These are phyloP conservation scores for Bembecia ichneumoniformis DNA, from an alignment of 2,888 invertebrate species.

Conservation along the genomic window DNA sequence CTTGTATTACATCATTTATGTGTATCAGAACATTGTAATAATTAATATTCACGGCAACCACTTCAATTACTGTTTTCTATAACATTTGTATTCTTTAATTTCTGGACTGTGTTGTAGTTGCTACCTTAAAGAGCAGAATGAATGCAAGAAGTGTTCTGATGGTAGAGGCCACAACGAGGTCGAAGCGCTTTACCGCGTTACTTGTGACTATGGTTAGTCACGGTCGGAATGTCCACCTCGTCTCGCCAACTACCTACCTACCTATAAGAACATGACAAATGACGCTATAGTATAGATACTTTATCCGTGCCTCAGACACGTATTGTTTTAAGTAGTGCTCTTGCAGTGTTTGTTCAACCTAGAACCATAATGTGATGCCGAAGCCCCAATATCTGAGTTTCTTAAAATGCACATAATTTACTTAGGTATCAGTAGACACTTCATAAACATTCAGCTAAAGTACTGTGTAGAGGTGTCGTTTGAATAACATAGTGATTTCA, in stretches of 20 bases:
- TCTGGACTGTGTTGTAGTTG: background rate
- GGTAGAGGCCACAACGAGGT: conserved; percentile 57
- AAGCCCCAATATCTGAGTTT: conserved; percentile 13
- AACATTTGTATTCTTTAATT: no score
- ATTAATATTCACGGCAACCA: background rate
- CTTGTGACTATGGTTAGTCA: conserved; percentile 48
- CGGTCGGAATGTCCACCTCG: conserved; percentile 52
- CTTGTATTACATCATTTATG: background rate
- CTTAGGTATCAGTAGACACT: conserved; percentile 14
- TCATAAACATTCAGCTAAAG: conserved; percentile 22
- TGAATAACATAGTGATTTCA: no score
- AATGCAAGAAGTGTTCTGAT: conserved; percentile 52
- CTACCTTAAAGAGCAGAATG: conserved; percentile 40
- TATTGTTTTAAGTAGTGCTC: background rate
- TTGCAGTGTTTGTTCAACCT: no score
- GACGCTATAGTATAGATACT: conserved; percentile 1
- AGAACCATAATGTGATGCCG: conserved; percentile 5
- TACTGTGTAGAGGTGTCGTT: no score
- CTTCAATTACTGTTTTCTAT: background rate
- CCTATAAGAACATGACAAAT: conserved; percentile 34
- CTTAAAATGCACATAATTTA: conserved; percentile 12
- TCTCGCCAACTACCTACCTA: conserved; percentile 15
- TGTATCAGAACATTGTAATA: background rate
- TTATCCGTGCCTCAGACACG: background rate
- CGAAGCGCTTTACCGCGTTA: conserved; percentile 45